Evolutionary conservation across 2,797 vertebrate species (phyloP).

Genomic region (Bradypodion ventrale): DNA sequence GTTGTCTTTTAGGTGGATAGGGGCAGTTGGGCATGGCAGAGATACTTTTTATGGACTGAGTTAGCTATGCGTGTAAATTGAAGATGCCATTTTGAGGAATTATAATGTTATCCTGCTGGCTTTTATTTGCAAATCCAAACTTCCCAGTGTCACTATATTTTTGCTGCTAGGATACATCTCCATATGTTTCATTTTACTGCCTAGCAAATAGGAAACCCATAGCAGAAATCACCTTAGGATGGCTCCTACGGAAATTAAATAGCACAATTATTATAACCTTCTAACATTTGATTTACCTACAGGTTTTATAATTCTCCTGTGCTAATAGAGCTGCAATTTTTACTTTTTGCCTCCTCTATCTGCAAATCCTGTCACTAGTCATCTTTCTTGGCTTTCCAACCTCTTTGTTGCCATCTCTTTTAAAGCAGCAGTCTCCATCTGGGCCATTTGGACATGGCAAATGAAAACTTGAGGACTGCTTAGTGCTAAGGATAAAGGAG

Average conservation of each 20-base stretch:
- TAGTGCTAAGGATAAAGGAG: not conserved
- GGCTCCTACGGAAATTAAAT: not conserved
- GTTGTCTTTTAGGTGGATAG: no score
- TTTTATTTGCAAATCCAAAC: not conserved
- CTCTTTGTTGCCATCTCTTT: not conserved
- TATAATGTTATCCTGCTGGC: not conserved
- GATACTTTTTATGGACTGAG: not conserved
- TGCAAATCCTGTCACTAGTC: not conserved
- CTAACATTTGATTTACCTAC: not conserved
- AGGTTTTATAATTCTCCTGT: not conserved
- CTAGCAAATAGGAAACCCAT: not conserved
- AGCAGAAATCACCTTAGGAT: constrained; percentile 1
- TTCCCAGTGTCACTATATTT: constrained; percentile 19
- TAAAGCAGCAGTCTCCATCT: not conserved
- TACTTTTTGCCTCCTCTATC: not conserved
- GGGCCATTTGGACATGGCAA: not conserved
- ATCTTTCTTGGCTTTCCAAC: not conserved
- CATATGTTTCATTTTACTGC: not conserved
- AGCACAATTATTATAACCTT: not conserved
- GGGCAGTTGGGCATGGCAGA: no score
- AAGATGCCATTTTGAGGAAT: constrained; percentile 13
- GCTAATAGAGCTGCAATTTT: not conserved
- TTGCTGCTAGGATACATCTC: not conserved
- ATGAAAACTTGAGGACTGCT: not conserved
- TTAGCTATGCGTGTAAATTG: no score